Evolutionary conservation across 2,113 vertebrate genomes (phyloP).

Genomic region (Thamnaconus septentrionalis): DNA sequence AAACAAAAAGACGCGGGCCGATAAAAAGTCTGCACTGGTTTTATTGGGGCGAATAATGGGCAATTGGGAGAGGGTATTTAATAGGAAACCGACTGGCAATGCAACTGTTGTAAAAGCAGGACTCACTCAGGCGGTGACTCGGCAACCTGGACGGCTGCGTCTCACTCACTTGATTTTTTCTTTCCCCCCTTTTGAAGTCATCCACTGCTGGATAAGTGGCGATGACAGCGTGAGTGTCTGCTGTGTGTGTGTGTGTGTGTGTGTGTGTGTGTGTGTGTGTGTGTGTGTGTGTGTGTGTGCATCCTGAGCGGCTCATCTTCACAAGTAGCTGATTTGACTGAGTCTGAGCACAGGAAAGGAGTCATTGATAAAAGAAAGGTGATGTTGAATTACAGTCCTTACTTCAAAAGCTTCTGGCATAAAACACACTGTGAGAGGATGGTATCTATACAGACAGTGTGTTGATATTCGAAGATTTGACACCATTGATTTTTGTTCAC

Average conservation of each 20-base stretch:
- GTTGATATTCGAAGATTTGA: conserved; percentile 28
- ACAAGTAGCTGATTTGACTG: background rate
- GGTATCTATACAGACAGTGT: background rate
- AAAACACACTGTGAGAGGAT: background rate
- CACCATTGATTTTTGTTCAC: conserved; percentile 38
- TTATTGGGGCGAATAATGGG: conserved; percentile 82
- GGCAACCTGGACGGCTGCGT: conserved; percentile 46
- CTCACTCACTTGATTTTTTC: conserved; percentile 33
- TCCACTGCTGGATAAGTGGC: conserved; percentile 50
- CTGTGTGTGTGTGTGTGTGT: conserved; percentile 9
- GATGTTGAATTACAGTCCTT: too few relatives aligned
- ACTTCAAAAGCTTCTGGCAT: too few relatives aligned
- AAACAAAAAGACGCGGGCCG: conserved; percentile 72
- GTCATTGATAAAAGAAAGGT: too few relatives aligned
- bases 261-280: conserved; percentile 20
- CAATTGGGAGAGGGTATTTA: conserved; percentile 83
- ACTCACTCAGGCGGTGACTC: conserved; percentile 54
- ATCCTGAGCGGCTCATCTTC: background rate
- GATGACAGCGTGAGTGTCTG: conserved; percentile 40
- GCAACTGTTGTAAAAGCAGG: conserved; percentile 68
- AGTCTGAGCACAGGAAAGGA: too few relatives aligned
- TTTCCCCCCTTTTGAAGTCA: conserved; percentile 52
- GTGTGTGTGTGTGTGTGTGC: background rate
- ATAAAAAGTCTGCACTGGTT: conserved; percentile 74
- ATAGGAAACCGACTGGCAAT: conserved; percentile 76